These are phyloP conservation scores for Rhipidura dahli DNA, from an alignment of 2,113 vertebrate species.

Conservation along the genomic window DNA sequence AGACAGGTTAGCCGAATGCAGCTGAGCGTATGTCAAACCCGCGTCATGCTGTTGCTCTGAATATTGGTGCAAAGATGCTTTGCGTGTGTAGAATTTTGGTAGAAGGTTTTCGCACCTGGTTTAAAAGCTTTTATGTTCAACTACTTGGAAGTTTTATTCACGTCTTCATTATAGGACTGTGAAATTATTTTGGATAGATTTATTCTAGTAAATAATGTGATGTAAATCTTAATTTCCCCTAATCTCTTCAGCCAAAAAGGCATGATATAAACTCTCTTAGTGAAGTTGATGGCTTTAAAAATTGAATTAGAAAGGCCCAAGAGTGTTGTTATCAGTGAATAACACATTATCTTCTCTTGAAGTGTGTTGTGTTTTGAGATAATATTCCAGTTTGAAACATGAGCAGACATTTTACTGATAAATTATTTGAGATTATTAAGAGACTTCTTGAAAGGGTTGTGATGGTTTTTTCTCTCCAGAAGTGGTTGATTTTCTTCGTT, in stretches of 20 bases:
- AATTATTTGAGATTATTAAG: not conserved
- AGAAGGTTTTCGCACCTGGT: not conserved
- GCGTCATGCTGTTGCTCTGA: not conserved
- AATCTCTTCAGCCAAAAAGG: not conserved
- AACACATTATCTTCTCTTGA: not conserved
- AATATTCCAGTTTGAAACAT: not conserved
- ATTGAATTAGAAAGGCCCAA: not conserved
- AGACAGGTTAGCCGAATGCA: not conserved
- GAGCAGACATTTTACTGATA: not conserved
- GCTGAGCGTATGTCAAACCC: not conserved
- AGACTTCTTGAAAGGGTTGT: not conserved
- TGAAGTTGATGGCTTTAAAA: not conserved
- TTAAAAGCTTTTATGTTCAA: not conserved
- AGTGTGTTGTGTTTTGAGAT: not conserved
- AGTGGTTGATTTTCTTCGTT: not conserved
- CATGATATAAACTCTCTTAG: not conserved
- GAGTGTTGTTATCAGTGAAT: not conserved
- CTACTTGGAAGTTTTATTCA: not conserved
- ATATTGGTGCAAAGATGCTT: not conserved
- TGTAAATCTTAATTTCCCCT: not conserved
- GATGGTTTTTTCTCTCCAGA: not conserved
- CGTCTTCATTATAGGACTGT: not conserved
- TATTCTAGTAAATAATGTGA: not conserved
- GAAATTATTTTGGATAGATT: not conserved
- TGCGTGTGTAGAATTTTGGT: not conserved